Evolutionary conservation across 2,888 invertebrate genomes (phyloP), one percentile per base, ranked within the genome.

Genomic region (Dromius quadrimaculatus): DNA sequence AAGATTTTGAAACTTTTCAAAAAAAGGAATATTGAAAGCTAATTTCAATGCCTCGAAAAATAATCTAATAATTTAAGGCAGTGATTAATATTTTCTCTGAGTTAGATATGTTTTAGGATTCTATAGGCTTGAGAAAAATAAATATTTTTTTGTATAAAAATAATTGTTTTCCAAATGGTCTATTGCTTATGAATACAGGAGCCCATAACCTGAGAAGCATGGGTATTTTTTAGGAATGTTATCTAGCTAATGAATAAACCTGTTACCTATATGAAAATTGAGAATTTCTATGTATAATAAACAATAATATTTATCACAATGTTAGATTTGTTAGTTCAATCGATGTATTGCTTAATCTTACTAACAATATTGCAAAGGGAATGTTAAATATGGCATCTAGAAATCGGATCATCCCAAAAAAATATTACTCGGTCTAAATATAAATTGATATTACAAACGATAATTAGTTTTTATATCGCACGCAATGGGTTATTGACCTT

Each of bases 221-320:
- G 36, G 65, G 54, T 71, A 61, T 73, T 69, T 72, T 71, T 73
- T 72, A 73, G 68, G 72, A 72, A 72, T 75, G 73, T 75, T 75
- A 75, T 71, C 54, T 54, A 54, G 32, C 28, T 28, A 28, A 54
- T 54, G 54, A 54, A 54, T 54, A 54, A 50, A 66, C 66, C 50
- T 64, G 32, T 38, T 66, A 65, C 63, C 61, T 71, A 71, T 54
- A 69, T 38, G 15, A 65, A 41, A 65, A 61, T 45, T 47, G 50
- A 62, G 34, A 66, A 54, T 1, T 66, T 20, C 17, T 50, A 74
- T 66, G 71, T 72, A 72, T 72, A 72, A 73, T 71, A 74, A 72
- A 72, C 72, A 76, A 76, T 72, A 76, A 74, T n/a, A n/a, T n/a
- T 74, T 79, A 79, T 80, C 79, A 80, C 79, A 80, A 76, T 77